These are phyloP conservation scores for Squalus acanthias DNA, from an alignment of 2,797 vertebrate genomes.

Conservation along the genomic window DNA sequence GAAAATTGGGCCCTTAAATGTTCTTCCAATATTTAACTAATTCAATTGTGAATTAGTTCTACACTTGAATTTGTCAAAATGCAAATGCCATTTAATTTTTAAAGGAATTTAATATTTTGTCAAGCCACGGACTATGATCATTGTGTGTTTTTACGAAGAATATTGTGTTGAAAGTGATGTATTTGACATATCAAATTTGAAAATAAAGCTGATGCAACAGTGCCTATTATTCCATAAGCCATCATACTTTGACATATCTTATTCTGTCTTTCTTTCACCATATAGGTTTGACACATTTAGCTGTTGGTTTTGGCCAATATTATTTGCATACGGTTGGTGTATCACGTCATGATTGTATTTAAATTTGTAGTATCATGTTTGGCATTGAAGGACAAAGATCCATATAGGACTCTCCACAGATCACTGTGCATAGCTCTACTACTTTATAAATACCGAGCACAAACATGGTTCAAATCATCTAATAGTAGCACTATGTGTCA, in stretches of 20 bases:
- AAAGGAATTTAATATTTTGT: neutral
- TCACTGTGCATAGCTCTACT: neutral
- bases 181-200: neutral
- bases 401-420: neutral
- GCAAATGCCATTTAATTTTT: neutral
- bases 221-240: neutral
- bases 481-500: neutral
- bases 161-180: neutral
- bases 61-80: neutral
- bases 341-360: neutral
- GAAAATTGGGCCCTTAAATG: neutral
- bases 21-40: neutral
- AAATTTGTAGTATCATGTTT: neutral
- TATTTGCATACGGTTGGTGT: neutral
- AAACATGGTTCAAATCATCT: neutral
- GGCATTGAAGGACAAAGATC: neutral
- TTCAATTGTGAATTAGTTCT: neutral
- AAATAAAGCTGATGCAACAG: neutral
- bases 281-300: neutral
- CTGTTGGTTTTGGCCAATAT: neutral
- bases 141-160: neutral
- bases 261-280: neutral
- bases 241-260: neutral
- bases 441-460: neutral
- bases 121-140: neutral